phyloP scores from a whole-genome alignment of 2,888 invertebrate genomes.

The Oxystoma pomonae region DNA sequence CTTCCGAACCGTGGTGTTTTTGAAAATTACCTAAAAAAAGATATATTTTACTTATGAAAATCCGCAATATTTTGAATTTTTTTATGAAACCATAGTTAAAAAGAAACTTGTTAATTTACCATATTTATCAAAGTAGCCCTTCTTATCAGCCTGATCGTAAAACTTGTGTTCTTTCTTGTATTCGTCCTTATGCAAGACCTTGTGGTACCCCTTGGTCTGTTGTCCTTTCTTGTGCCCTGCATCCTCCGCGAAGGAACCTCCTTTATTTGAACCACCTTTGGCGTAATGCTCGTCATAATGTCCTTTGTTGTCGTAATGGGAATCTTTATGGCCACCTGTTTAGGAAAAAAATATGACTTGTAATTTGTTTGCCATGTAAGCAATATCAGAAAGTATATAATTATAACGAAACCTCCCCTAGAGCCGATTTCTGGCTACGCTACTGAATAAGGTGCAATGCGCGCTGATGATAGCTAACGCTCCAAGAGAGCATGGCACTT shows the following conservation, averaged over 20 bases:
- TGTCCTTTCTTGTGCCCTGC: slow-evolving; percentile 62
- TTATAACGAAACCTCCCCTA: too few relatives aligned
- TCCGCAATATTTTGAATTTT: slow-evolving; percentile 36
- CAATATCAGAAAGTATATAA: too few relatives aligned
- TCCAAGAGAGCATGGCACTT: too few relatives aligned
- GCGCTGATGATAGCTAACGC: too few relatives aligned
- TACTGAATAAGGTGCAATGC: too few relatives aligned
- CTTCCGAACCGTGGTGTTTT: slow-evolving; percentile 52
- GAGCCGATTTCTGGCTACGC: too few relatives aligned
- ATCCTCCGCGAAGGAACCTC: slow-evolving; percentile 56
- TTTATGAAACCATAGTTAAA: too few relatives aligned
- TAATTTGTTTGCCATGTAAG: too few relatives aligned
- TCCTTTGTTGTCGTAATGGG: slow-evolving; percentile 53
- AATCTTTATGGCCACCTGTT: slow-evolving; percentile 50
- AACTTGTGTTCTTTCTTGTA: slow-evolving; percentile 74
- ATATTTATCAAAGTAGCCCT: slow-evolving; percentile 63
- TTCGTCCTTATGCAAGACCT: slow-evolving; percentile 69
- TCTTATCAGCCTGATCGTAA: slow-evolving; percentile 67
- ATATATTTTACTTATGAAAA: too few relatives aligned
- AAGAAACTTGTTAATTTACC: too few relatives aligned
- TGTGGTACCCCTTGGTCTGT: slow-evolving; percentile 67
- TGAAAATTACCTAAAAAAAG: too few relatives aligned
- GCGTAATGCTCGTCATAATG: slow-evolving; percentile 56
- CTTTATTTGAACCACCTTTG: slow-evolving; percentile 52
- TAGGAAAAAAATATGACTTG: background rate